Evolutionary conservation across 2,797 vertebrate genomes (phyloP).

Genomic region (Pseudomugil tenellus): DNA sequence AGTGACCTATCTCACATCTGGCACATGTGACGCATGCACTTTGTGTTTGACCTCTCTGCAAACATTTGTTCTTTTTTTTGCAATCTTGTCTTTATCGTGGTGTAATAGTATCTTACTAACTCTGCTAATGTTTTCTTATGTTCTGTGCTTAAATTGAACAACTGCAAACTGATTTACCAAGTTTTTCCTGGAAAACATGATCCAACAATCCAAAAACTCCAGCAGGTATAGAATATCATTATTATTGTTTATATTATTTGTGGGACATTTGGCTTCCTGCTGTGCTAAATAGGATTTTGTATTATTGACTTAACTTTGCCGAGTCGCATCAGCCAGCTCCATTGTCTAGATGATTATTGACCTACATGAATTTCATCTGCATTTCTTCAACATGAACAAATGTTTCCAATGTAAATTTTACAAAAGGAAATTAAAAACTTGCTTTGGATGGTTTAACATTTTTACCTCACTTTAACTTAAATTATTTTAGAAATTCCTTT

Average conservation of each 20-base stretch:
- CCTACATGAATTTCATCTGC: not conserved
- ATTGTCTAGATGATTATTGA: not conserved
- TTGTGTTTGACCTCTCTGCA: slow-evolving; percentile 10
- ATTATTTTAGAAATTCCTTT: not conserved
- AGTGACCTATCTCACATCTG: slow-evolving; percentile 24
- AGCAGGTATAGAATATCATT: not conserved
- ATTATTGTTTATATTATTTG: not conserved
- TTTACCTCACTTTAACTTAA: not conserved
- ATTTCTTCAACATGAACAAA: not conserved
- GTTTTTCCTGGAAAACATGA: not conserved
- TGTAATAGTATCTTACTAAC: not conserved
- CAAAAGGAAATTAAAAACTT: not conserved
- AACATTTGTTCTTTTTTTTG: not conserved
- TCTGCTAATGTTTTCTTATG: not conserved
- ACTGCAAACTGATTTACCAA: not conserved
- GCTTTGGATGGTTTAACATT: not conserved
- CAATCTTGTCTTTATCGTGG: not conserved
- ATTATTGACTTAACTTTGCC: slow-evolving; percentile 1
- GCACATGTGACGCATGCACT: rapidly evolving
- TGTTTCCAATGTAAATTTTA: not conserved
- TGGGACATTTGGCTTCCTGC: not conserved
- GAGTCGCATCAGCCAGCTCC: not conserved
- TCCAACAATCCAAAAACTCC: not conserved
- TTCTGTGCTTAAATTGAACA: not conserved
- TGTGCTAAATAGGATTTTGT: not conserved